Evolutionary conservation across 2,888 invertebrate species (phyloP).

Genomic region (Caprella mutica): DNA sequence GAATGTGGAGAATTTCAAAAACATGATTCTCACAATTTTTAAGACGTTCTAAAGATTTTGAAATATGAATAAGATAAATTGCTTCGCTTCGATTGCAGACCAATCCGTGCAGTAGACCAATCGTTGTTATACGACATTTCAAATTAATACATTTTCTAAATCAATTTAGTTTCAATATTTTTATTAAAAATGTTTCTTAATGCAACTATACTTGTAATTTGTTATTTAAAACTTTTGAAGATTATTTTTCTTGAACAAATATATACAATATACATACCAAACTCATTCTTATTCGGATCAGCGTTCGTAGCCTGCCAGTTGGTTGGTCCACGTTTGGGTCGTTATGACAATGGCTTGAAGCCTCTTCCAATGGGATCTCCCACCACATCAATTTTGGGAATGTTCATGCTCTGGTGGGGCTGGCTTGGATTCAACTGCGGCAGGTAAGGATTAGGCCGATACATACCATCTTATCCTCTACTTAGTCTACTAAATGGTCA

Average conservation of each 20-base stretch:
- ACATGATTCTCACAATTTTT: too few species aligned
- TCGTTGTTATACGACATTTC: too few species aligned
- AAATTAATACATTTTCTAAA: too few species aligned
- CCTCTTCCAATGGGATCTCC: conserved; percentile 73
- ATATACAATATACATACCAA: background rate
- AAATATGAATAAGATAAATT: too few species aligned
- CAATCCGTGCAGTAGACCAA: too few species aligned
- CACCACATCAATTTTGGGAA: conserved; percentile 79
- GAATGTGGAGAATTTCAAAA: too few species aligned
- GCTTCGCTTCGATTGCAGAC: too few species aligned
- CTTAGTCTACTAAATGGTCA: too few species aligned
- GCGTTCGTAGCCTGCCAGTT: conserved; percentile 80
- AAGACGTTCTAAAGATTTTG: too few species aligned
- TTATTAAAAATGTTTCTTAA: background rate
- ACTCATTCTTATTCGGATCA: conserved; percentile 37
- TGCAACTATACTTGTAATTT: background rate
- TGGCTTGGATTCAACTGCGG: conserved; percentile 94
- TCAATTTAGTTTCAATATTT: too few species aligned
- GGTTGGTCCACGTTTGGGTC: conserved; percentile 73
- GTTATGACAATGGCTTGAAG: conserved; percentile 60
- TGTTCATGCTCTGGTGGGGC: conserved; percentile 92
- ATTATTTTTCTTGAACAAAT: background rate
- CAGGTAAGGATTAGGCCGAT: too few species aligned
- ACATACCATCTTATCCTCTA: too few species aligned
- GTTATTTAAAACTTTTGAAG: background rate